Base-by-base conservation (phyloP, 2,888 invertebrate genomes). In the Tuta absoluta region DNA sequence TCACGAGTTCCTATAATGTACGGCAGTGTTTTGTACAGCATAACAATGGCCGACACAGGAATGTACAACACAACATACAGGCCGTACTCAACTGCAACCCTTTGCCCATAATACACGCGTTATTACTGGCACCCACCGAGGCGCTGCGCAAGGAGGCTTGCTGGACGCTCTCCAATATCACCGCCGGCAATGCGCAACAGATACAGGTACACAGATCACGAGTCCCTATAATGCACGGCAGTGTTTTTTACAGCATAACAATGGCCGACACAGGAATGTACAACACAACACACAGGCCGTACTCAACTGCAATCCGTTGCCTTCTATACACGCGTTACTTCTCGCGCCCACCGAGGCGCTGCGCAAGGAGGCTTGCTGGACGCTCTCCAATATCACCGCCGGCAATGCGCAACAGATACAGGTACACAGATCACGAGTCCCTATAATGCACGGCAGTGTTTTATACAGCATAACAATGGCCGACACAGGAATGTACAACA, bases 151-250 rank as follows among this genome's bases (percentile, higher is more conserved):
- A 99, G 90, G 98, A 99, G 89, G 97, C 98, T 1, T 98, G 98
- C 84, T 99, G 99, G 98, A 98, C 98, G 28, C 95, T 98, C 74
- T 98, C 98, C 66, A 99, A 99, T 86, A 98, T 99, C 68, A 98
- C 98, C 0, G 98, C 98, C 24, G 98, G 98, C 65, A 98, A 98
- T 89, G 94, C 96, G 63, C 94, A 95, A 75, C 99, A 99, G 92
- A 98, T 99, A 85, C 98, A 98, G 93, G 96, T 95, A 56, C 11
- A 3, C 19, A 28, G 2, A 28, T 5, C 2, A 33, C 33, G 33
- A 5, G 28, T 5, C n/a, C n/a, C n/a, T n/a, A n/a, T n/a, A n/a
- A n/a, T n/a, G 21, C 21, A 60, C 23, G 1, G 8, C 49, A 49
- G 17, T 19, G 11, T 49, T 19, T 19, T 1, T 19, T 19, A 49